Conservation (phyloP, 2,797 vertebrate genomes). For the Dallia pectoralis region DNA sequence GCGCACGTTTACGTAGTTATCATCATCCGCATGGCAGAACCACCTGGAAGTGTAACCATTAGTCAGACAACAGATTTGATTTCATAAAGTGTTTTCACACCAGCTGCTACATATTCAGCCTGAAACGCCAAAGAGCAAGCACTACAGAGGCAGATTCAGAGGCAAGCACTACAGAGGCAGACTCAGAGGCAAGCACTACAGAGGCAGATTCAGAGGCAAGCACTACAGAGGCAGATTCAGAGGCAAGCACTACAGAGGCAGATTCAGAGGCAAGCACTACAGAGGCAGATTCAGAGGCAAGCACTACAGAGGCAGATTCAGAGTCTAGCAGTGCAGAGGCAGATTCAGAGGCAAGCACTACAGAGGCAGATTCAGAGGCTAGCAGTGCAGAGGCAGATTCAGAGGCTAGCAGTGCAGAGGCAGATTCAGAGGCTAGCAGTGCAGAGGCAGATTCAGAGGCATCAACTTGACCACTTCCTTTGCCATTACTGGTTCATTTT, state of each 20-base stretch:
- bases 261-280: background rate
- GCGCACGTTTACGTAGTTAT: slow-evolving; percentile 89
- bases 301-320: too few species aligned
- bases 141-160: too few species aligned
- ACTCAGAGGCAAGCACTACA: too few species aligned
- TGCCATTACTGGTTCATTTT: background rate
- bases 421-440: background rate
- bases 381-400: too few species aligned
- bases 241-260: too few species aligned
- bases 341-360: too few species aligned
- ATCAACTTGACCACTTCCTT: background rate
- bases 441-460: too few species aligned
- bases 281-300: too few species aligned
- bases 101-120: background rate
- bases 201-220: background rate
- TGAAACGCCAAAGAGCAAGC: background rate
- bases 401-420: too few species aligned
- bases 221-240: too few species aligned
- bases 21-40: slow-evolving; percentile 97
- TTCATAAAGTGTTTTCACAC: background rate
- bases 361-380: background rate
- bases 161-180: background rate
- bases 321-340: too few species aligned
- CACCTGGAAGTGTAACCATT: slow-evolving; percentile 74
- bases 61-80: background rate